A percentile compares a stretch with the other conserved stretches of the same genome.
phyloP scores from a whole-genome alignment of 2,888 invertebrate species.

The Polyommatus iphigenia region DNA sequence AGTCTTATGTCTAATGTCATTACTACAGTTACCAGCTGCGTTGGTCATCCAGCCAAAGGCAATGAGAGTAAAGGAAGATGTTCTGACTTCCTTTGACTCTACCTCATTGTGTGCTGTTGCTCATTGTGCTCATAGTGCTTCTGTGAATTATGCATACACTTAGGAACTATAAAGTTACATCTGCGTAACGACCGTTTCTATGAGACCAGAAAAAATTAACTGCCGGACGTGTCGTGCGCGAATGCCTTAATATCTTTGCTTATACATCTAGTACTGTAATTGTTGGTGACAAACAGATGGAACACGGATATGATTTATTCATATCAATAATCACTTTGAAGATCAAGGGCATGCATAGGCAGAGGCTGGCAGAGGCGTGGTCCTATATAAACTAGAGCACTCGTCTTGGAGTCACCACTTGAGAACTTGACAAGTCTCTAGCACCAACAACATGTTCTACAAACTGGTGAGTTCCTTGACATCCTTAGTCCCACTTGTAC shows the following conservation, averaged over 20 bases:
- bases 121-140: too few species aligned
- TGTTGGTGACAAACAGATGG: constrained; percentile 33
- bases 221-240: background rate
- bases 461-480: constrained; percentile 60
- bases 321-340: constrained; percentile 59
- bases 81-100: too few species aligned
- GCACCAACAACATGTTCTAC: constrained; percentile 65
- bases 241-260: too few species aligned
- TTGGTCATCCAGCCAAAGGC: too few species aligned
- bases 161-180: too few species aligned
- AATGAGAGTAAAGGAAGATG: too few species aligned
- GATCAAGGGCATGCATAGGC: constrained; percentile 71
- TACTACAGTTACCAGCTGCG: too few species aligned
- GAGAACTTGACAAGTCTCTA: constrained; percentile 64
- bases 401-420: constrained; percentile 61
- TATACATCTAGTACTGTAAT: constrained; percentile 6
- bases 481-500: background rate
- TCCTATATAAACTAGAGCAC: constrained; percentile 61
- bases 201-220: too few species aligned
- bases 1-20: too few species aligned
- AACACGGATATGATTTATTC: constrained; percentile 59
- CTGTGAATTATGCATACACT: too few species aligned
- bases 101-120: too few species aligned
- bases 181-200: too few species aligned
- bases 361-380: constrained; percentile 71